Conservation (phyloP, 2,888 invertebrate species). For the Heteromurus nitidus region DNA sequence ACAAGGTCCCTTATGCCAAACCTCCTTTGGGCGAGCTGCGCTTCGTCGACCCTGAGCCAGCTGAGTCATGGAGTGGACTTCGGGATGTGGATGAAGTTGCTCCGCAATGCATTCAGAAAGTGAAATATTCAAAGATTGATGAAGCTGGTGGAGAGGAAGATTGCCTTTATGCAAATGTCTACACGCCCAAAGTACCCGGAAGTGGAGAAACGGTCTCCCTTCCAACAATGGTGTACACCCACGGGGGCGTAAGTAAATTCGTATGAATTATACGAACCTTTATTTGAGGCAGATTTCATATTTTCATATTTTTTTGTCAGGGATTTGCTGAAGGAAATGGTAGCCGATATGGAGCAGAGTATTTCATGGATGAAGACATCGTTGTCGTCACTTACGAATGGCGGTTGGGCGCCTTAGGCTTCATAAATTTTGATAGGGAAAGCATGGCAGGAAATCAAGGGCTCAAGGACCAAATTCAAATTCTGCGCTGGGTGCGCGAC, state of each 20-base stretch:
- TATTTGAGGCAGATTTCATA: neutral
- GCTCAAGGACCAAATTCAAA: constrained; percentile 47
- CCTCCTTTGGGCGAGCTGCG: constrained; percentile 39
- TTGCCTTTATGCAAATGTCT: constrained; percentile 54
- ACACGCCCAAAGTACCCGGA: neutral
- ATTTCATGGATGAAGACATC: constrained; percentile 66
- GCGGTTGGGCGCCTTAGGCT: constrained; percentile 59
- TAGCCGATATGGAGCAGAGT: constrained; percentile 59
- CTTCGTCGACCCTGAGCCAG: constrained; percentile 46
- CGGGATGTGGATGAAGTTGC: constrained; percentile 19
- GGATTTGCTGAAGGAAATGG: constrained; percentile 60
- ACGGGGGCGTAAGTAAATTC: constrained; percentile 45
- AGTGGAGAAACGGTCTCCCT: neutral
- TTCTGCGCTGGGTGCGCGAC: constrained; percentile 24
- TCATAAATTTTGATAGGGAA: neutral
- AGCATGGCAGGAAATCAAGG: constrained; percentile 22
- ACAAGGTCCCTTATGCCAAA: constrained; percentile 58
- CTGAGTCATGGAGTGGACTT: constrained; percentile 41
- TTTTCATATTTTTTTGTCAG: no score
- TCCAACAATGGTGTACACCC: constrained; percentile 58
- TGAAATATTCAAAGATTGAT: constrained; percentile 26
- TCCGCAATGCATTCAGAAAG: constrained; percentile 59
- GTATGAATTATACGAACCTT: neutral
- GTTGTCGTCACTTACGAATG: constrained; percentile 56
- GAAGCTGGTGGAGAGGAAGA: constrained; percentile 47